Evolutionary conservation across 2,888 invertebrate species (phyloP).

Genomic region (Perizoma flavofasciatum): DNA sequence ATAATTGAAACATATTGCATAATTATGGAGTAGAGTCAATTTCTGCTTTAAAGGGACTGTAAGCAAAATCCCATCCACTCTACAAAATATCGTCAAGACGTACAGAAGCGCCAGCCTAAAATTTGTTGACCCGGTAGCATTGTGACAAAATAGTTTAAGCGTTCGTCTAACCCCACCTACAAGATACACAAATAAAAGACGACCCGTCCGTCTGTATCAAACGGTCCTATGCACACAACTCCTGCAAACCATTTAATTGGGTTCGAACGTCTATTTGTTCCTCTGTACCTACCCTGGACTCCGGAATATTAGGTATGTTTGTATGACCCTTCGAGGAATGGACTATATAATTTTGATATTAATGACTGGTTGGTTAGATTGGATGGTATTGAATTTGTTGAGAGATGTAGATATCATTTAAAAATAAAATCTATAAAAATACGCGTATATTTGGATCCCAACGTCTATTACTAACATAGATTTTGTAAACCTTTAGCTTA

Average conservation of each 20-base stretch:
- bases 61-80: too few species aligned
- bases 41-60: too few species aligned
- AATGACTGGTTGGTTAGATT: conserved; percentile 20
- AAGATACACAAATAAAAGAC: conserved; percentile 41
- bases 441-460: too few species aligned
- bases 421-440: too few species aligned
- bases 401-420: too few species aligned
- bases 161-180: conserved; percentile 31
- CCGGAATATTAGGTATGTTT: conserved; percentile 33
- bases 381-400: background rate
- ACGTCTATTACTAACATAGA: too few species aligned
- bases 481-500: too few species aligned
- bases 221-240: conserved; percentile 67
- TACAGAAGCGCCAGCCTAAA: background rate
- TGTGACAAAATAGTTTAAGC: conserved; percentile 21
- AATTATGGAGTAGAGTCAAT: too few species aligned
- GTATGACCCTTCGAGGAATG: conserved; percentile 33
- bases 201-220: conserved; percentile 38
- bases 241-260: conserved; percentile 68
- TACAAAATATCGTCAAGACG: too few species aligned
- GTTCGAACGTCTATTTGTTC: conserved; percentile 64
- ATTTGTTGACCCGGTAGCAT: too few species aligned
- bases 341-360: conserved; percentile 32
- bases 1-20: too few species aligned
- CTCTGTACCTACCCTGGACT: conserved; percentile 13